These are phyloP conservation scores for Hirudinaria manillensis DNA, from an alignment of 2,888 invertebrate species.

Conservation along the genomic window DNA sequence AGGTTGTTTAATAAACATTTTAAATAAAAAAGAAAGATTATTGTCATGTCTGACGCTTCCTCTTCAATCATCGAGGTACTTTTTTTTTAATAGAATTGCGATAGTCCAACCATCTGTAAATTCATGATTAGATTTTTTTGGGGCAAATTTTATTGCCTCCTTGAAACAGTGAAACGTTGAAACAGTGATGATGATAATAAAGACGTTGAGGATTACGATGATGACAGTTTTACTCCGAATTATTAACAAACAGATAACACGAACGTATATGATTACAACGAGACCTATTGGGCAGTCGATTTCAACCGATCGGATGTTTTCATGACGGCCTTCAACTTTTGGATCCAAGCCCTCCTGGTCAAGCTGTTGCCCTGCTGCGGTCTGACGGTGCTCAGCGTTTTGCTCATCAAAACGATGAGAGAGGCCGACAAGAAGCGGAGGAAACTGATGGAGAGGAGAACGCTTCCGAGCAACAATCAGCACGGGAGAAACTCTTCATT, in stretches of 20 bases:
- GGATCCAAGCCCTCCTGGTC: slow-evolving; percentile 85
- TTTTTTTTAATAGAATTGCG: too few species aligned
- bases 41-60: background rate
- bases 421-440: slow-evolving; percentile 49
- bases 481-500: too few species aligned
- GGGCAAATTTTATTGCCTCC: background rate
- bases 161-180: background rate
- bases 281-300: slow-evolving; percentile 11
- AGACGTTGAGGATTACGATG: background rate
- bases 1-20: background rate
- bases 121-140: too few species aligned
- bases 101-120: too few species aligned
- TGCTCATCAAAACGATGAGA: slow-evolving; percentile 54
- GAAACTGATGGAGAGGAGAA: slow-evolving; percentile 39
- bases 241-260: too few species aligned
- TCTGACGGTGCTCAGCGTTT: slow-evolving; percentile 64
- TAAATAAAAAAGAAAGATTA: background rate
- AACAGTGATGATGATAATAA: background rate
- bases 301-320: slow-evolving; percentile 11
- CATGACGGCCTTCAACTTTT: slow-evolving; percentile 67
- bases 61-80: too few species aligned
- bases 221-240: background rate
- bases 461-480: background rate
- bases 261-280: too few species aligned
- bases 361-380: slow-evolving; percentile 84